These are phyloP conservation scores for Achlya flavicornis DNA, from an alignment of 2,888 invertebrate species.

Conservation along the genomic window DNA sequence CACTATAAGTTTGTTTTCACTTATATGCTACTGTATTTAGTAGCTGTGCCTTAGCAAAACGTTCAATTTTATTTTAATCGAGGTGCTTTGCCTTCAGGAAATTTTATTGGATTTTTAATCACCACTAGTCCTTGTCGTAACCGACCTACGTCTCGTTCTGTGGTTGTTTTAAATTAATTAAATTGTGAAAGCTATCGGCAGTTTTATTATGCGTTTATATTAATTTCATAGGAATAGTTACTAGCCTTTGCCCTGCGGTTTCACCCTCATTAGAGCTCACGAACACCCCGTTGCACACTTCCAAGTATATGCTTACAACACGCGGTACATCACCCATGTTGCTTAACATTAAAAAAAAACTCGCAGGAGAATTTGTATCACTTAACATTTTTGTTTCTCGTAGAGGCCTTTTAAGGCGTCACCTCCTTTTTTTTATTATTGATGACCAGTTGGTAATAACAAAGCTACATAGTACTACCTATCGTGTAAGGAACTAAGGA, in stretches of 20 bases:
- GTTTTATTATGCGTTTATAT: not conserved
- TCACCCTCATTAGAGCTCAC: too few species aligned
- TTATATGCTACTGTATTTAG: slow-evolving; percentile 39
- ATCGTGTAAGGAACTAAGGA: slow-evolving; percentile 39
- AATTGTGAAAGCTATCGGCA: not conserved
- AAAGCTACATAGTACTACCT: slow-evolving; percentile 25
- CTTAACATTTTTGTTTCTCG: too few species aligned
- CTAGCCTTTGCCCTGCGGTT: too few species aligned
- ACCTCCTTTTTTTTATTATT: slow-evolving; percentile 12
- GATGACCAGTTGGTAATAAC: too few species aligned
- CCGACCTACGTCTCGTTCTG: slow-evolving; percentile 8
- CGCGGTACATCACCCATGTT: not conserved
- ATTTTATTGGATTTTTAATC: slow-evolving; percentile 52
- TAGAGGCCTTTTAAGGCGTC: not conserved
- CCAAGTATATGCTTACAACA: too few species aligned
- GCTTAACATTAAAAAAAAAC: not conserved
- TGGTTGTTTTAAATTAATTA: not conserved
- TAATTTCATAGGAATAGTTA: not conserved
- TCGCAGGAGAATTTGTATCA: too few species aligned
- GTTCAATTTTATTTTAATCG: slow-evolving; percentile 53
- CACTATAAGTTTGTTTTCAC: slow-evolving; percentile 43
- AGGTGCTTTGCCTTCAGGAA: slow-evolving; percentile 45
- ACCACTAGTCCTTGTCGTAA: slow-evolving; percentile 28
- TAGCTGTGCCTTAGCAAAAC: slow-evolving; percentile 41
- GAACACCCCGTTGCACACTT: too few species aligned